Evolutionary conservation across 2,888 invertebrate genomes (phyloP), one percentile per base, ranked within the genome.

Genomic region (Agonopterix subpropinquella): DNA sequence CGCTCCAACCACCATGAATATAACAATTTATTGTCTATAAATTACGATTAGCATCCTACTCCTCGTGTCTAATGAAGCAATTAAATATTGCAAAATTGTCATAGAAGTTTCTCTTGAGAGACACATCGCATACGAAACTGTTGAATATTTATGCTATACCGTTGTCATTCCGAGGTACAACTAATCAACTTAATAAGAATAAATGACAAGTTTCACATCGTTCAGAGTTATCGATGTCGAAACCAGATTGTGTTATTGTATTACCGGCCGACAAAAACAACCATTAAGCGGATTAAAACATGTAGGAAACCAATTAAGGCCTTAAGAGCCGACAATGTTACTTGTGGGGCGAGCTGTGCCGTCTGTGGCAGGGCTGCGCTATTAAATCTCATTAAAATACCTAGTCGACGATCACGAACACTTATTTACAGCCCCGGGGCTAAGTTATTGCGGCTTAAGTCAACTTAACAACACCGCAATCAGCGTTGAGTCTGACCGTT

Each of bases 321-420:
- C 66, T 77, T 76, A 72, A 72, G 73, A 77, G 74, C 71, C 70
- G 75, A 73, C 76, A 72, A 69, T 68, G 71, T 74, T 65, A 65
- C 67, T 66, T 67, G 70, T 60, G 58, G 62, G 61, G 63, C 60
- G 61, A 63, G 63, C 50, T 56, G 58, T 58, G 57, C 56, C 55
- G 60, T 53, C 59, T 54, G 58, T 55, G 52, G 58, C 54, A 52
- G 43, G 66, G 62, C 64, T 54, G 59, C 61, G 67, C 76, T 78
- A 79, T 80, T 84, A 77, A 80, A 78, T 76, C 77, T 80, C 78
- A 80, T 82, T 83, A 79, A 80, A 79, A 80, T 82, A 77, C 71
- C 75, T 75, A 76, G 73, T 67, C 71, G 68, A 75, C 76, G 71
- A 77, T 80, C 80, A 77, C 76, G 77, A 79, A 76, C 74, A 66